These are phyloP conservation scores for Calcarius lapponicus DNA, from an alignment of 2,797 vertebrate genomes.

Conservation along the genomic window DNA sequence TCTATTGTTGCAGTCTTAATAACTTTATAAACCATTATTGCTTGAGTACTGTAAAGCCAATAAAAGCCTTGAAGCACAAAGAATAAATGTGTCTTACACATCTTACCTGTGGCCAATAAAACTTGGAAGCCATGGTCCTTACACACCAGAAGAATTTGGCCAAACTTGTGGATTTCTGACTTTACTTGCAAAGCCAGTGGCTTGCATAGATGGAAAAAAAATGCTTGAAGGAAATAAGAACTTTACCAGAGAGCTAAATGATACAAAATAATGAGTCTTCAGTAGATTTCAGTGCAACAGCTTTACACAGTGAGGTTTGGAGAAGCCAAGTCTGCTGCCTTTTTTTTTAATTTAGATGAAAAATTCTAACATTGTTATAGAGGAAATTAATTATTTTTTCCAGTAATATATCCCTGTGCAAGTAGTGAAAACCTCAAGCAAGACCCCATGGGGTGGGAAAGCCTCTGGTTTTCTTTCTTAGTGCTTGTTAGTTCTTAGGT, in stretches of 20 bases:
- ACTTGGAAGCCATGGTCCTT: neutral
- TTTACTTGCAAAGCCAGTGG: neutral
- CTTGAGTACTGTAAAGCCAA: neutral
- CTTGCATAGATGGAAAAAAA: neutral
- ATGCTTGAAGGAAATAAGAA: neutral
- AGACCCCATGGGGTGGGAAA: neutral
- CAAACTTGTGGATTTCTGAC: neutral
- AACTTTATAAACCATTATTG: conserved; percentile 28
- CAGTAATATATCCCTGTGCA: neutral
- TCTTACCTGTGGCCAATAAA: neutral
- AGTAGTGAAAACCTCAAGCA: neutral
- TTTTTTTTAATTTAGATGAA: neutral
- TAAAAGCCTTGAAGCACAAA: neutral
- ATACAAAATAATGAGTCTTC: neutral
- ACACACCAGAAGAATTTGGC: neutral
- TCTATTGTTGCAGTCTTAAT: conserved; percentile 10
- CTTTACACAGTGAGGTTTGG: neutral
- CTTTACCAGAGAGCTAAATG: neutral
- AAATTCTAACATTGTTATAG: neutral
- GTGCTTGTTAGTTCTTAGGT: neutral
- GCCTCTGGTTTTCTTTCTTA: neutral
- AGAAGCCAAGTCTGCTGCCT: neutral
- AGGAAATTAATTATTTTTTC: neutral
- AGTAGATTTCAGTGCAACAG: neutral
- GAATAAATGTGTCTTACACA: neutral